Percentiles rank a stretch among this genome's conserved stretches.
These are phyloP conservation scores for Drosophila insularis DNA, from an alignment of 1,140 invertebrate genomes.

Conservation along the genomic window DNA sequence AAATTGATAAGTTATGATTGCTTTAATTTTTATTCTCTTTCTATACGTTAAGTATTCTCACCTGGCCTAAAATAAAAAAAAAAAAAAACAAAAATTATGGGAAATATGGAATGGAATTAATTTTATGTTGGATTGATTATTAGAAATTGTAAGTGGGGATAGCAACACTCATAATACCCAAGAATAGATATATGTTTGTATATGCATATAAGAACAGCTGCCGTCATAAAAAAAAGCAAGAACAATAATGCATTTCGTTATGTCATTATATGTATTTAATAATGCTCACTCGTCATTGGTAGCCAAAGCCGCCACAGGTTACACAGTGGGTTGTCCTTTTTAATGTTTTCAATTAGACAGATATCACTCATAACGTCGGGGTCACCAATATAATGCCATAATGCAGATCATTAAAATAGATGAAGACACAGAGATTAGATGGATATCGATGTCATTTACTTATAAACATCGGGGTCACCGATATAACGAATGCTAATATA, in stretches of 20 bases:
- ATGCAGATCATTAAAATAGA: no score
- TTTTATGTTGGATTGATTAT: constrained; percentile 49
- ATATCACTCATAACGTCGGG: no score
- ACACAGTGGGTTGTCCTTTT: no score
- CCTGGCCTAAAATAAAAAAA: constrained; percentile 31
- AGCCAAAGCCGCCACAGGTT: not conserved
- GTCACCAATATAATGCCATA: no score
- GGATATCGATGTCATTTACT: no score
- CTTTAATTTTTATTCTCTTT: constrained; percentile 48
- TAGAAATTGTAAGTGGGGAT: constrained; percentile 35
- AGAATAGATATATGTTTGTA: constrained; percentile 5
- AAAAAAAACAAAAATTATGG: not conserved
- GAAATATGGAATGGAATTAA: constrained; percentile 4
- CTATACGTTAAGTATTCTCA: constrained; percentile 53
- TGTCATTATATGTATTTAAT: not conserved
- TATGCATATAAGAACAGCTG: constrained; percentile 45
- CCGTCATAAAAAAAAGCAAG: not conserved
- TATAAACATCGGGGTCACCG: no score
- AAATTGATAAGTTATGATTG: constrained; percentile 71
- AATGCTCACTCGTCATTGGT: not conserved
- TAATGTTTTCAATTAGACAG: no score
- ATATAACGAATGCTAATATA: no score
- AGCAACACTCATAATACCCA: constrained; percentile 1
- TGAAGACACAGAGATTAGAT: no score
- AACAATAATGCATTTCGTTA: not conserved